Base-by-base conservation (phyloP, 2,797 vertebrate species). In the Notolepis coatsorum region DNA sequence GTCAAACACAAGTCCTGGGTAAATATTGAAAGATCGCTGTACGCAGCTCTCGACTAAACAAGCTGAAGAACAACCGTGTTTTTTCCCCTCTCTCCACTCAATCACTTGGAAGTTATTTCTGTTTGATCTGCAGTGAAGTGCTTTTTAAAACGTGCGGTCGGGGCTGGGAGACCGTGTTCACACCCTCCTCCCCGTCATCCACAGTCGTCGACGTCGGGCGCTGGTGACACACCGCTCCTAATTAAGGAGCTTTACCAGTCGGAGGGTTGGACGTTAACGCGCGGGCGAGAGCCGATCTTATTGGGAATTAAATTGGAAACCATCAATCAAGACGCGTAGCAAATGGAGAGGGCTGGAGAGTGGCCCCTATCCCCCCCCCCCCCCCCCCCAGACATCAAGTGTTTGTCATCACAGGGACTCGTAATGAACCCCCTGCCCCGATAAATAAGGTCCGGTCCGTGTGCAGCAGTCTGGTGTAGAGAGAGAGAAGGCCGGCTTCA, bases 271-370 rank as follows among this genome's bases (percentile, higher is more conserved):
- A n/a, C n/a, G n/a, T n/a, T n/a, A n/a, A n/a, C n/a, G n/a, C 61
- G 51, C 10, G 60, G 41, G 45, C 50, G 33, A 78, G 75, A 39
- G 38, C 38, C 50, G 49, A 74, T 78, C 62, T 84, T 65, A 81
- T 56, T 72, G 58, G 48, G 77, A 65, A 81, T 84, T 71, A 67
- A 81, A 68, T 79, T 67, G 42, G 51, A 75, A 80, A 62, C 48
- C 58, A 85, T 90, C 84, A 79, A 85, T 90, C 84, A 83, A 37
- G 38, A 41, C 13, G 51, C 66, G 51, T 59, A 68, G 49, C 45
- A 67, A 38, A 57, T 10, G 48, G 25, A 30, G 30, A 56, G 49
- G 65, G 75, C 79, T 71, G 70, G 58, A 78, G 56, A 77, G 75
- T 47, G 43, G 64, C 64, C 65, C 62, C 63, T 61, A 65, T 71